Evolutionary conservation across 2,888 invertebrate species (phyloP).

Genomic region (Macrosiphum euphorbiae): DNA sequence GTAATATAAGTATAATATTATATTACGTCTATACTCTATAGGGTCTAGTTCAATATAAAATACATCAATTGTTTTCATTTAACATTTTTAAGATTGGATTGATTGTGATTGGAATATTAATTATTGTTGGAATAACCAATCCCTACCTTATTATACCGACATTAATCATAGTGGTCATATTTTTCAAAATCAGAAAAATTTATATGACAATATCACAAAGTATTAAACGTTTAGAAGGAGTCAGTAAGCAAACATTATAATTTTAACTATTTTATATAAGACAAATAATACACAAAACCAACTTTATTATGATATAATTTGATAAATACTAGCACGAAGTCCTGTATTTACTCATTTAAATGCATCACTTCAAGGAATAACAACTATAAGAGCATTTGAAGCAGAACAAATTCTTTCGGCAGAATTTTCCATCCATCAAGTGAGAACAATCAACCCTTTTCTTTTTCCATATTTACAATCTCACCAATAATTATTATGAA

Average conservation of each 20-base stretch:
- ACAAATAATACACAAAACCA: neutral
- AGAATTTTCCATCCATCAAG: slow-evolving; percentile 85
- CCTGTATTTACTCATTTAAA: slow-evolving; percentile 95
- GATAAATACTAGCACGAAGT: slow-evolving; percentile 79
- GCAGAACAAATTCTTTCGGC: slow-evolving; percentile 83
- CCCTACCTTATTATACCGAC: slow-evolving; percentile 82
- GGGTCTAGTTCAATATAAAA: neutral
- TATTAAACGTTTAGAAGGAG: slow-evolving; percentile 85
- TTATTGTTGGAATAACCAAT: slow-evolving; percentile 78
- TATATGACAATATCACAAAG: slow-evolving; percentile 85
- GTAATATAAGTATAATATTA: slow-evolving; percentile 66
- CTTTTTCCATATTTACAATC: neutral
- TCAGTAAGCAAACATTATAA: slow-evolving; percentile 76
- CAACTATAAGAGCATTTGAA: slow-evolving; percentile 90
- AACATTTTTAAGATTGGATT: slow-evolving; percentile 78
- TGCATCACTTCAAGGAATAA: slow-evolving; percentile 89
- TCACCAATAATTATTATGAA: neutral
- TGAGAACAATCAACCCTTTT: slow-evolving; percentile 64
- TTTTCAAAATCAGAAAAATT: slow-evolving; percentile 81
- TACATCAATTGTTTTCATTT: slow-evolving; percentile 68
- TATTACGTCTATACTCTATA: no score
- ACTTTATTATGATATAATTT: neutral
- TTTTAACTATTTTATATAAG: slow-evolving; percentile 38
- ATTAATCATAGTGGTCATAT: slow-evolving; percentile 78
- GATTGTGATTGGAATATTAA: no score